A percentile compares a stretch with the other conserved stretches of the same genome.
phyloP scores from a whole-genome alignment of 2,797 vertebrate species.

The Epinephelus awoara region DNA sequence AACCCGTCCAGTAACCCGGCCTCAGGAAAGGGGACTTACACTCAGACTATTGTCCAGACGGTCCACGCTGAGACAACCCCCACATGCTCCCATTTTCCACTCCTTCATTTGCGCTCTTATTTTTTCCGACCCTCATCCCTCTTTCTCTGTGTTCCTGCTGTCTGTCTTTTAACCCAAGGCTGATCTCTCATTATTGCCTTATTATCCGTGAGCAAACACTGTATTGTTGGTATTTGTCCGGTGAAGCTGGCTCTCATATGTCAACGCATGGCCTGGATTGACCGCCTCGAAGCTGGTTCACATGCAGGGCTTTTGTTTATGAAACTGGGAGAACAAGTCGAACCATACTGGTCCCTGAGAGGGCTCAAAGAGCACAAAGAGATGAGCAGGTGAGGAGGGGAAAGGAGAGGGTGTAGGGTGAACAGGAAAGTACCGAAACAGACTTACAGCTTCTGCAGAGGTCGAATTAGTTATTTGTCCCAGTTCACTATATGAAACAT shows the following conservation, averaged over 20 bases:
- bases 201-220: constrained; percentile 58
- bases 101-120: constrained; percentile 38
- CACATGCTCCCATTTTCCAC: constrained; percentile 56
- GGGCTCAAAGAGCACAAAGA: constrained; percentile 64
- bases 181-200: constrained; percentile 57
- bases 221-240: constrained; percentile 43
- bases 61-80: constrained; percentile 56
- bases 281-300: constrained; percentile 48
- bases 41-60: constrained; percentile 72
- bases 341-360: constrained; percentile 48
- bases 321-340: constrained; percentile 78
- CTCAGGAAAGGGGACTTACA: constrained; percentile 57
- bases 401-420: constrained; percentile 35
- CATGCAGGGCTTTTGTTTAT: constrained; percentile 74
- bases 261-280: constrained; percentile 47
- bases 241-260: constrained; percentile 36
- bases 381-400: constrained; percentile 54
- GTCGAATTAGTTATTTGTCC: constrained; percentile 3
- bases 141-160: constrained; percentile 36
- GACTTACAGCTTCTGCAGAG: not conserved
- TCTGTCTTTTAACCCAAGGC: constrained; percentile 43
- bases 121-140: constrained; percentile 42
- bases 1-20: constrained; percentile 61
- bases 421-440: constrained; percentile 45
- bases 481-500: constrained; percentile 2